These are phyloP conservation scores for Sparus aurata DNA, from an alignment of 2,797 vertebrate species.

Conservation along the genomic window DNA sequence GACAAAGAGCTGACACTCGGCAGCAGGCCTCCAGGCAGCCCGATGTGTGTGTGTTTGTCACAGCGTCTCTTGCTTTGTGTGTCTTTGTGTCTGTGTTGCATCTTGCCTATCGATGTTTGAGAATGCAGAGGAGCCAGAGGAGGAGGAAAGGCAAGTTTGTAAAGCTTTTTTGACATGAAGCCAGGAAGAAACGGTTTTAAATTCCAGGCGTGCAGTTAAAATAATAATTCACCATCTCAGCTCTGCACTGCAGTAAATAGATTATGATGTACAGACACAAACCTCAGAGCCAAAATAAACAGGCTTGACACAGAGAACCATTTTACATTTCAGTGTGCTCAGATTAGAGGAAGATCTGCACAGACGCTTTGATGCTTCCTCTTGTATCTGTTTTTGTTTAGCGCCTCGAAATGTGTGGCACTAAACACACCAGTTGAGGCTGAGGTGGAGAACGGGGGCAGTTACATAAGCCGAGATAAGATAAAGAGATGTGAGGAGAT, in stretches of 20 bases:
- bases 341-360: slow-evolving; percentile 72
- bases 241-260: slow-evolving; percentile 74
- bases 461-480: slow-evolving; percentile 79
- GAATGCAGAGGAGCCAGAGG: slow-evolving; percentile 45
- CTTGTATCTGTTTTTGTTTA: slow-evolving; percentile 59
- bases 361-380: slow-evolving; percentile 60
- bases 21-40: slow-evolving; percentile 61
- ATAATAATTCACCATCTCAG: slow-evolving; percentile 66
- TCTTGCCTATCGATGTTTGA: slow-evolving; percentile 48
- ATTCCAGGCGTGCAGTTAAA: slow-evolving; percentile 52
- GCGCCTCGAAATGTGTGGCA: slow-evolving; percentile 55
- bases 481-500: slow-evolving; percentile 59
- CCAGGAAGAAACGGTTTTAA: slow-evolving; percentile 55
- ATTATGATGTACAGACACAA: slow-evolving; percentile 70
- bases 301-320: slow-evolving; percentile 57
- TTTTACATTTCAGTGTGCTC: slow-evolving; percentile 64
- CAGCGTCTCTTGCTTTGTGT: slow-evolving; percentile 50
- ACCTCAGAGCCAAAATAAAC: slow-evolving; percentile 68
- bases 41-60: slow-evolving; percentile 55
- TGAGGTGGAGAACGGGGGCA: slow-evolving; percentile 73
- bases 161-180: slow-evolving; percentile 60
- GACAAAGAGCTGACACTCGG: slow-evolving; percentile 76
- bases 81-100: slow-evolving; percentile 51
- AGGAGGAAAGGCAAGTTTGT: slow-evolving; percentile 53
- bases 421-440: slow-evolving; percentile 57